Evolutionary conservation across 2,113 vertebrate species (phyloP).

Genomic region (Channa maculata): DNA sequence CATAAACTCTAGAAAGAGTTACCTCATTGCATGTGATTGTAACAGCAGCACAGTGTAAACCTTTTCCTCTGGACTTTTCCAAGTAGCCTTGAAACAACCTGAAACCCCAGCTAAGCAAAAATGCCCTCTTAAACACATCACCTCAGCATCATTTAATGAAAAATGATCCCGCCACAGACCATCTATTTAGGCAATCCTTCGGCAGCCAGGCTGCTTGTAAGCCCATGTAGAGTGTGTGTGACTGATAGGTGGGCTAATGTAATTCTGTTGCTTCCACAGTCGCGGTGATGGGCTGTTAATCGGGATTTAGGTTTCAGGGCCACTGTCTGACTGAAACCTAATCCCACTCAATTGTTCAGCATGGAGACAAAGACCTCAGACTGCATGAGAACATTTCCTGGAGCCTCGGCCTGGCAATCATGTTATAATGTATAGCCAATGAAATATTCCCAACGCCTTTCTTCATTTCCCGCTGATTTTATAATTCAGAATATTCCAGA

Average conservation of each 20-base stretch:
- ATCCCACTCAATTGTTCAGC: conserved; percentile 65
- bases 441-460: too few species aligned
- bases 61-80: not conserved
- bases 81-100: conserved; percentile 16
- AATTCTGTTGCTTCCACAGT: conserved; percentile 58
- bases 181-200: conserved; percentile 52
- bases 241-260: conserved; percentile 68
- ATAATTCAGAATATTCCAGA: too few species aligned
- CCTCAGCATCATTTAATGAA: conserved; percentile 41
- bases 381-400: conserved; percentile 3
- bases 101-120: conserved; percentile 28
- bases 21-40: not conserved
- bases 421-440: not conserved
- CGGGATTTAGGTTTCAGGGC: conserved; percentile 74
- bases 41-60: conserved; percentile 3
- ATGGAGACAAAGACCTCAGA: conserved; percentile 41
- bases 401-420: not conserved
- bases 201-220: conserved; percentile 41
- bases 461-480: too few species aligned
- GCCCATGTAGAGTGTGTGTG: conserved; percentile 43
- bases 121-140: conserved; percentile 40
- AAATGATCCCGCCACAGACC: conserved; percentile 14
- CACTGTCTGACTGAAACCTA: conserved; percentile 62
- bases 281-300: conserved; percentile 69
- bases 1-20: not conserved